Evolutionary conservation across 1,140 invertebrate genomes (phyloP).

Genomic region (Schlechtendalia chinensis): DNA sequence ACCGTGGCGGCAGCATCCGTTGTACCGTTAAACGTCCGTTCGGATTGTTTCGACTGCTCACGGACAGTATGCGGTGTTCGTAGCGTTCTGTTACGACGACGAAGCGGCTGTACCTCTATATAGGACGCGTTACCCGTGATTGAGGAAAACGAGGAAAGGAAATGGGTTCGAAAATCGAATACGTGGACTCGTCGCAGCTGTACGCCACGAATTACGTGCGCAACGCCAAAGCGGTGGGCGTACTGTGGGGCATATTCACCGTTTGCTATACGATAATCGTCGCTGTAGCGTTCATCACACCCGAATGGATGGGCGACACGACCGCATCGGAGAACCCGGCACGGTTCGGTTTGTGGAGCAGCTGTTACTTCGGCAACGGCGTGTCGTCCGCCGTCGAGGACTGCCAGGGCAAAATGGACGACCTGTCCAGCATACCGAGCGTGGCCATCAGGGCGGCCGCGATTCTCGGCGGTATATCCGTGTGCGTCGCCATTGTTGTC

Average conservation of each 20-base stretch:
- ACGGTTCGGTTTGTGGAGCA: conserved; percentile 88
- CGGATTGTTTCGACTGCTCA: neutral
- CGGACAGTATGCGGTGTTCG: too few relatives aligned
- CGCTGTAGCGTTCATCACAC: conserved; percentile 90
- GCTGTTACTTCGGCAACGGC: conserved; percentile 64
- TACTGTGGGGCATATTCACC: conserved; percentile 94
- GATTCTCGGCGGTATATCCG: conserved; percentile 82
- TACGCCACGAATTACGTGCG: conserved; percentile 90
- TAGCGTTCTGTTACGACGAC: too few relatives aligned
- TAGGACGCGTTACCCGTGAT: too few relatives aligned
- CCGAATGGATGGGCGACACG: conserved; percentile 81
- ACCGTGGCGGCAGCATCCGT: neutral
- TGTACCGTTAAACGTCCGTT: neutral
- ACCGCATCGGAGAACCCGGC: conserved; percentile 81
- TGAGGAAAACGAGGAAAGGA: too few relatives aligned
- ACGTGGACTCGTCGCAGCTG: conserved; percentile 82
- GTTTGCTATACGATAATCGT: conserved; percentile 95
- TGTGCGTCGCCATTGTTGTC: conserved; percentile 78
- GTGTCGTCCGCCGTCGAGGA: conserved; percentile 60
- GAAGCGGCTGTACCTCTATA: neutral
- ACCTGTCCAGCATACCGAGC: conserved; percentile 78
- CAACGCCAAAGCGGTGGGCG: conserved; percentile 93
- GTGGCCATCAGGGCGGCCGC: conserved; percentile 79
- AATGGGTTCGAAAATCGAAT: conserved; percentile 88
- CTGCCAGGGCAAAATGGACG: conserved; percentile 79